Evolutionary conservation across 2,113 vertebrate species (phyloP).

Genomic region (Balaeniceps rex): DNA sequence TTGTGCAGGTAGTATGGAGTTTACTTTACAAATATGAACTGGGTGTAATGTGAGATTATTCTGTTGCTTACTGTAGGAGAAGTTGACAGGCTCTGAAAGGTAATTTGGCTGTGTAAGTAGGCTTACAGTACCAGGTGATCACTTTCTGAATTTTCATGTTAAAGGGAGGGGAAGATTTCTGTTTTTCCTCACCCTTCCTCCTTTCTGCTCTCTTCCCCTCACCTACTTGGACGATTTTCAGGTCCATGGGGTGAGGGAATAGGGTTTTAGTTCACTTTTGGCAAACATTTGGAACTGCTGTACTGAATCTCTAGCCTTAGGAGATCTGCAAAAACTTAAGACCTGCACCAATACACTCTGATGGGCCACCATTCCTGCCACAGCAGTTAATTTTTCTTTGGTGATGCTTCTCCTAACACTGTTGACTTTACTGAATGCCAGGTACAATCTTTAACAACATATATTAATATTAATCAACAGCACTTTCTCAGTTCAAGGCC

Average conservation of each 20-base stretch:
- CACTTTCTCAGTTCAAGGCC: neutral
- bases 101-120: neutral
- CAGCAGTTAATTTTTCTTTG: neutral
- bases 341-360: neutral
- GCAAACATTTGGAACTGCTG: neutral
- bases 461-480: neutral
- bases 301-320: neutral
- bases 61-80: neutral
- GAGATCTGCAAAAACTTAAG: neutral
- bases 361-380: neutral
- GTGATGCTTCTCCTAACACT: neutral
- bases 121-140: neutral
- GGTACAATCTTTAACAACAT: neutral
- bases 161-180: neutral
- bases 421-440: neutral
- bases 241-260: neutral
- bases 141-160: neutral
- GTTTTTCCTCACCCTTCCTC: neutral
- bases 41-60: neutral
- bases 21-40: neutral
- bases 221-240: neutral
- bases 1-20: neutral
- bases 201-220: neutral
- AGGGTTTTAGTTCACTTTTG: neutral
- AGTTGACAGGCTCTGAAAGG: neutral